Evolutionary conservation across 2,113 vertebrate species (phyloP), one percentile per base, ranked within the genome.

Genomic region (Toxotes chatareus): DNA sequence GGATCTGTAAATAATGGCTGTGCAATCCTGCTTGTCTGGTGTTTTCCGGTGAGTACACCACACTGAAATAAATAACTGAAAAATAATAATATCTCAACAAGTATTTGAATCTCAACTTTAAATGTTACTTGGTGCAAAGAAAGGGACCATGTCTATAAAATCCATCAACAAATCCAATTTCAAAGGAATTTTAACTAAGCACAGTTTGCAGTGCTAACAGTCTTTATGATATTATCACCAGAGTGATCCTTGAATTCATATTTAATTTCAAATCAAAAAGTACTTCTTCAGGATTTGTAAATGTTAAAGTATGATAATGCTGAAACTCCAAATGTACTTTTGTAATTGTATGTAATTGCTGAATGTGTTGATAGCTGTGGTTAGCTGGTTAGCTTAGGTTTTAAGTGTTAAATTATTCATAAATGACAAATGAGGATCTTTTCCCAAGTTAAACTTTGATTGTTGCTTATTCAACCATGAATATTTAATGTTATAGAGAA

Each of bases 1-100:
- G 56, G 55, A 84, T 59, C 65, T 66, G 71, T 72, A 80, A 85
- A 79, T 19, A 65, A 76, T 65, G 47, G 11, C 5, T 23, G 19
- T 23, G 8, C 56, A 64, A 69, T 88, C 63, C 40, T 73, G 59
- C 36, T 76, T 38, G 57, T 21, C 8, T 49, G 62, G 23, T 47
- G 34, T 69, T 63, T n/a, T 51, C 27, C 21, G 16, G 49, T 42
- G 69, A 82, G 12, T 79, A 1, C 0, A 34, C 4, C 16, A 1
- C 40, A 51, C 16, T 63, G 3, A 51, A 2, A 61, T 13, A 31
- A 27, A 65, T 32, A 21, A 80, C 53, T 13, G 3, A 17, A 34
- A 68, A 42, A 57, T 64, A 68, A 56, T 46, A 27, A 7, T 19
- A 12, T 34, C 0, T 27, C 5, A 75, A 27, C 3, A 64, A 47